Percentiles rank a stretch among this genome's conserved stretches.
These are phyloP conservation scores for Lycaon pictus DNA, from an alignment of 2,113 vertebrate genomes.

Conservation along the genomic window DNA sequence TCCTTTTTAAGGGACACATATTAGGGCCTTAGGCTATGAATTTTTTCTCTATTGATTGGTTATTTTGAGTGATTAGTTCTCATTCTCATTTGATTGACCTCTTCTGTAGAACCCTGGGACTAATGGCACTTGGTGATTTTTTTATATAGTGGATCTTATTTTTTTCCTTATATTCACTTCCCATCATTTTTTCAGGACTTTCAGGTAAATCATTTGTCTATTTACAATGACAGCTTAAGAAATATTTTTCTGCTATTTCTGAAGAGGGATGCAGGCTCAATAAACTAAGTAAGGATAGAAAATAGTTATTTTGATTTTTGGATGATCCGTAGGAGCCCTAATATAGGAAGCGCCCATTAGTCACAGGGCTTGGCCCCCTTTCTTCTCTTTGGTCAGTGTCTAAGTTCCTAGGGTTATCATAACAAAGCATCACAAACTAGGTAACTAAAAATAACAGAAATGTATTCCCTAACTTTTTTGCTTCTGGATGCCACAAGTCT, in stretches of 20 bases:
- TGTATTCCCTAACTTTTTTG: not conserved
- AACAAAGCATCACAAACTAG: not conserved
- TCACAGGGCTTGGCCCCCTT: not conserved
- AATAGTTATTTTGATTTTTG: not conserved
- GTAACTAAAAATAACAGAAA: not conserved
- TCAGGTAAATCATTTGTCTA: not conserved
- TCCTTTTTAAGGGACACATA: conserved; percentile 55
- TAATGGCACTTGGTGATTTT: not conserved
- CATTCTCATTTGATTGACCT: conserved; percentile 44
- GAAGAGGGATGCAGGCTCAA: not conserved
- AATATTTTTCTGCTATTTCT: not conserved
- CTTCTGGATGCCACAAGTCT: not conserved
- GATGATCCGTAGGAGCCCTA: not conserved
- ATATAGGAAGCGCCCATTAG: not conserved
- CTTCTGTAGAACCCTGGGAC: not conserved
- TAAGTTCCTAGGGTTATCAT: not conserved
- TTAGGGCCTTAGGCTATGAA: not conserved
- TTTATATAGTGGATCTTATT: not conserved
- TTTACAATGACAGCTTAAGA: not conserved
- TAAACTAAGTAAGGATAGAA: not conserved
- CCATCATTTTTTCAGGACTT: not conserved
- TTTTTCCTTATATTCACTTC: not conserved
- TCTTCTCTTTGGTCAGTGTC: not conserved
- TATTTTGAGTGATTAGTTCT: conserved; percentile 56
- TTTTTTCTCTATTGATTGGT: not conserved